These are phyloP conservation scores for Prietella phreatophila DNA, from an alignment of 2,113 vertebrate species.

Conservation along the genomic window DNA sequence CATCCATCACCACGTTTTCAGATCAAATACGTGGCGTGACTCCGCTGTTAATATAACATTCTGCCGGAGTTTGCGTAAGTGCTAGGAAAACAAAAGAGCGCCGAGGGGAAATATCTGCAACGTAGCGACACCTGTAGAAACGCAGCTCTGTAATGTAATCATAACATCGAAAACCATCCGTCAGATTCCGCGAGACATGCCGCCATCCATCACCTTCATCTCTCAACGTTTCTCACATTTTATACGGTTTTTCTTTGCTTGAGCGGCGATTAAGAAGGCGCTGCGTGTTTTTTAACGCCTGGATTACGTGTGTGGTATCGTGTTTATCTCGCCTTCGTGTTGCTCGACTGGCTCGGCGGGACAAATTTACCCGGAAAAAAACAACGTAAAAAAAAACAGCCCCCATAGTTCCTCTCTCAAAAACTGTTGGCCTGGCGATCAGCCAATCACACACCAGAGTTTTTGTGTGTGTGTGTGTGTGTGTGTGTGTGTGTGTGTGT, in stretches of 20 bases:
- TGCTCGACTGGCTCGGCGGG: conserved; percentile 4
- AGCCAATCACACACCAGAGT: conserved; percentile 4
- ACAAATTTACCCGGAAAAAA: conserved; percentile 12
- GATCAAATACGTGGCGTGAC: background rate
- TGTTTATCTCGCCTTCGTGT: conserved; percentile 12
- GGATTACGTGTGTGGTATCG: background rate
- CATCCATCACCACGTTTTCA: background rate
- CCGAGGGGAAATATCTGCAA: background rate
- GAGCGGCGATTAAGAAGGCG: background rate
- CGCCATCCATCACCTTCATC: background rate
- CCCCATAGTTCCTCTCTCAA: conserved; percentile 13
- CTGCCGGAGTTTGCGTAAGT: background rate
- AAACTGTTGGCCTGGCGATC: conserved; percentile 18
- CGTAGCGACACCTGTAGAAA: background rate
- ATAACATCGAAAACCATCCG: background rate
- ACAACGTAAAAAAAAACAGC: conserved; percentile 24
- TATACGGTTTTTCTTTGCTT: background rate
- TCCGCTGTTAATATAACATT: background rate
- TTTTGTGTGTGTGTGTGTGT: background rate
- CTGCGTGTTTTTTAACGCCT: background rate
- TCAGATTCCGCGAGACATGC: background rate
- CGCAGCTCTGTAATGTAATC: background rate
- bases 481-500: background rate
- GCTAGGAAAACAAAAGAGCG: background rate
- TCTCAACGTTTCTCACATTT: background rate